Base-by-base conservation (phyloP, 2,888 invertebrate species). In the Poecilus cupreus region DNA sequence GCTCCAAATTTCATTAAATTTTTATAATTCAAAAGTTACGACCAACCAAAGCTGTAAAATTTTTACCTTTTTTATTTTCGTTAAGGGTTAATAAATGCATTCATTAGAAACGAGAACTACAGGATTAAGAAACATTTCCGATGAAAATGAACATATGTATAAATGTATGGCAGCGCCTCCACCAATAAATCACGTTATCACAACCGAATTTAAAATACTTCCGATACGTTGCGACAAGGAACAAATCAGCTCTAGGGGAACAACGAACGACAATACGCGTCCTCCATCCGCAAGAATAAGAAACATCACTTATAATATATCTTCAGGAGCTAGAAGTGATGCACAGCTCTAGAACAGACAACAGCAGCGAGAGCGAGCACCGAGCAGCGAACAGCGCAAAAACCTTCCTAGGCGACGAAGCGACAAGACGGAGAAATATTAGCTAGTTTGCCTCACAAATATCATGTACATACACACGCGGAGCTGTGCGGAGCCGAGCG, bases 391-490 rank as follows among this genome's bases (percentile, higher is more conserved):
- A 32, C 32, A 1, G 4, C 5, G 32, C 43, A 43, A 43, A 43
- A 43, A 43, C 43, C 43, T n/a, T 43, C 43, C n/a, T 13, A 43
- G 43, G 43, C 43, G 13, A 13, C 43, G 43, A n/a, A n/a, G 43
- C 43, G 43, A 43, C 43, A 43, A 43, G 43, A 43, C 43, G 82
- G 82, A 83, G 85, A 85, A 86, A 86, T 86, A 83, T 85, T 85
- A 85, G 84, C 84, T 84, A 83, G 84, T 85, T 86, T 85, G 84
- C 83, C 83, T 84, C 83, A 84, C 84, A 85, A 84, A 85, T 84
- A 85, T 85, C 84, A 84, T 85, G 83, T 84, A 85, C 84, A 84
- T 24, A 51, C 16, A 32, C 70, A 70, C 20, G 54, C 18, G 54
- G 13, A 11, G 22, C n/a, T n/a, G n/a, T n/a, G n/a, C n/a, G n/a